A percentile compares a stretch with the other conserved stretches of the same genome.
Evolutionary conservation across 2,113 vertebrate species (phyloP).

Genomic region (Apteryx mantelli): DNA sequence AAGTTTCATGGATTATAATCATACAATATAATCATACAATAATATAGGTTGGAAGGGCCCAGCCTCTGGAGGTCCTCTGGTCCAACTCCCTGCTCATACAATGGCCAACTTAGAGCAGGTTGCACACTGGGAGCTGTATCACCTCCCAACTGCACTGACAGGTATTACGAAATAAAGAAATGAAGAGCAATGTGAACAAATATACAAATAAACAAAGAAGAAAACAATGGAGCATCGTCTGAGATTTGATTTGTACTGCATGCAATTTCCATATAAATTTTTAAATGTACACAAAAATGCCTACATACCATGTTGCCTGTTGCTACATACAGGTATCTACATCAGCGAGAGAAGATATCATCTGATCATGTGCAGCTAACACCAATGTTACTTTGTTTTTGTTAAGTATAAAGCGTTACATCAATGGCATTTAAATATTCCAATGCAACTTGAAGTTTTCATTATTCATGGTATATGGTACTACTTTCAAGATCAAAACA

Average conservation of each 20-base stretch:
- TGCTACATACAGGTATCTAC: background rate
- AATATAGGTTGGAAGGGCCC: background rate
- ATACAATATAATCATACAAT: background rate
- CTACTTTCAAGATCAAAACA: background rate
- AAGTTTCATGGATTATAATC: background rate
- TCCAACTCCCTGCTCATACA: background rate
- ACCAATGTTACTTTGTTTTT: background rate
- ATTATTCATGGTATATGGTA: background rate
- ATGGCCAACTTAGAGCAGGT: background rate
- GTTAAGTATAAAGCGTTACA: background rate
- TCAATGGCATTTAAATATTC: background rate
- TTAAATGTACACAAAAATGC: background rate
- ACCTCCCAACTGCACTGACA: background rate
- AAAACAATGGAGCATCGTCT: background rate
- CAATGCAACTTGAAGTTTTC: background rate
- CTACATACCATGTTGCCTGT: accelerated
- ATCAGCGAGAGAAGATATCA: background rate
- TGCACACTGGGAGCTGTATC: background rate
- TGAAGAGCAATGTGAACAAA: background rate
- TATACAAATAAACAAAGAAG: accelerated
- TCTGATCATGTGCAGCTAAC: background rate
- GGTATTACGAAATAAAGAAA: background rate
- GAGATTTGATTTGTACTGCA: background rate
- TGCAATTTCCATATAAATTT: background rate
- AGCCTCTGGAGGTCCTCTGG: background rate